Conservation (phyloP, 2,888 invertebrate genomes). For the Ditula angustiorana region DNA sequence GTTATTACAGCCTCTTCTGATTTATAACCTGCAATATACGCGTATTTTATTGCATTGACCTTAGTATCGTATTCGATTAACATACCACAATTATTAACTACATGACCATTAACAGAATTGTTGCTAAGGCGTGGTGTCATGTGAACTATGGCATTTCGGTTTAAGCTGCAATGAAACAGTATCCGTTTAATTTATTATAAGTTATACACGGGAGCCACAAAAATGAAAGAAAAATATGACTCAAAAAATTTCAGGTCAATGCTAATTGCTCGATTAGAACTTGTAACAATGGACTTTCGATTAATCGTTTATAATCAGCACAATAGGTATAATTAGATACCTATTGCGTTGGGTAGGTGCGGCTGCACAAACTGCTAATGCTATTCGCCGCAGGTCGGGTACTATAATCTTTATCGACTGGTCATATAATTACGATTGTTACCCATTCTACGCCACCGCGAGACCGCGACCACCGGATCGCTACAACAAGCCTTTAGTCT, state of each 20-base stretch:
- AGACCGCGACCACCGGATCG: slow-evolving; percentile 2
- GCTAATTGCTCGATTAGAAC: background rate
- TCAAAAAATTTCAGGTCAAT: background rate
- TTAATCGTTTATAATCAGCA: background rate
- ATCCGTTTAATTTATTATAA: no score
- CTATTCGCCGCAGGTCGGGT: background rate
- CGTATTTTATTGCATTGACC: slow-evolving; percentile 23
- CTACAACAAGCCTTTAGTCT: slow-evolving; percentile 26
- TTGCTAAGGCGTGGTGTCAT: slow-evolving; percentile 1
- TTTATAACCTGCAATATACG: slow-evolving; percentile 18
- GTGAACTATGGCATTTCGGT: slow-evolving; percentile 16
- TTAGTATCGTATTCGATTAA: slow-evolving; percentile 18
- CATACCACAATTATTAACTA: slow-evolving; percentile 7
- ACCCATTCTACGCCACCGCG: background rate
- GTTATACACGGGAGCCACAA: background rate
- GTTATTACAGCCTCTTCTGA: slow-evolving; percentile 9
- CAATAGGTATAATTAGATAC: background rate
- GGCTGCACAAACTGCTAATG: slow-evolving; percentile 1
- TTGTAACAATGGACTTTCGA: slow-evolving; percentile 1
- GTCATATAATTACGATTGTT: slow-evolving; percentile 18
- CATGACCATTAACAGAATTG: slow-evolving; percentile 3
- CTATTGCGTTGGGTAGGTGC: slow-evolving; percentile 14
- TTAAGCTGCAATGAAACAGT: no score
- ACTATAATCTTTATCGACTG: background rate
- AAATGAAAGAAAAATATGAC: background rate